A percentile compares a stretch with the other conserved stretches of the same genome.
These are phyloP conservation scores for Podarcis raffonei DNA, from an alignment of 2,113 vertebrate genomes.

Conservation along the genomic window DNA sequence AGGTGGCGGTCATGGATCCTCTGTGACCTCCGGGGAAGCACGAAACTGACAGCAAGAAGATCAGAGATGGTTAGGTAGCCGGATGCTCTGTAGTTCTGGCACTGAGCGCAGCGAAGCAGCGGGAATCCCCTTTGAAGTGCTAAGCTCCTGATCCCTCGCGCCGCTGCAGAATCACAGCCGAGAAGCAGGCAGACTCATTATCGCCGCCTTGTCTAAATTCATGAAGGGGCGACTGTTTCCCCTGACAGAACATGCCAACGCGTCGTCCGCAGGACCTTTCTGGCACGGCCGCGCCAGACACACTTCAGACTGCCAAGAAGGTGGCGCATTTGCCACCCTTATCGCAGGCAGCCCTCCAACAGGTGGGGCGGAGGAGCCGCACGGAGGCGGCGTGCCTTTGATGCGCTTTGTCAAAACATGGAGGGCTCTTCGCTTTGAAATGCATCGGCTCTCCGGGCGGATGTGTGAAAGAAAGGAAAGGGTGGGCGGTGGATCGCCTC, in stretches of 20 bases:
- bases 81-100: constrained; percentile 8
- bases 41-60: neutral
- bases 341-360: constrained; percentile 51
- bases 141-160: constrained; percentile 51
- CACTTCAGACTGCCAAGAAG: constrained; percentile 38
- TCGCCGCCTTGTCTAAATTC: constrained; percentile 55
- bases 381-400: constrained; percentile 48
- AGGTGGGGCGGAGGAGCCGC: constrained; percentile 23
- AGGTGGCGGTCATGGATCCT: neutral
- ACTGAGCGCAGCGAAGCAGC: constrained; percentile 1
- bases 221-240: constrained; percentile 47
- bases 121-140: constrained; percentile 60
- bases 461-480: neutral
- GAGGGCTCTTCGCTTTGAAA: constrained; percentile 68
- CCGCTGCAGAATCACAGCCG: constrained; percentile 21
- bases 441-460: constrained; percentile 18
- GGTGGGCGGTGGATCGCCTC: neutral
- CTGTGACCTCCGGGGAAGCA: neutral
- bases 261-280: constrained; percentile 53
- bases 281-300: constrained; percentile 24
- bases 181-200: constrained; percentile 47
- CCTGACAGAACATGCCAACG: constrained; percentile 60
- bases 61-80: neutral
- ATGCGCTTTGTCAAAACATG: constrained; percentile 65
- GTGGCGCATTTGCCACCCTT: constrained; percentile 54